Evolutionary conservation across 2,113 vertebrate genomes (phyloP).

Genomic region (Daubentonia madagascariensis): DNA sequence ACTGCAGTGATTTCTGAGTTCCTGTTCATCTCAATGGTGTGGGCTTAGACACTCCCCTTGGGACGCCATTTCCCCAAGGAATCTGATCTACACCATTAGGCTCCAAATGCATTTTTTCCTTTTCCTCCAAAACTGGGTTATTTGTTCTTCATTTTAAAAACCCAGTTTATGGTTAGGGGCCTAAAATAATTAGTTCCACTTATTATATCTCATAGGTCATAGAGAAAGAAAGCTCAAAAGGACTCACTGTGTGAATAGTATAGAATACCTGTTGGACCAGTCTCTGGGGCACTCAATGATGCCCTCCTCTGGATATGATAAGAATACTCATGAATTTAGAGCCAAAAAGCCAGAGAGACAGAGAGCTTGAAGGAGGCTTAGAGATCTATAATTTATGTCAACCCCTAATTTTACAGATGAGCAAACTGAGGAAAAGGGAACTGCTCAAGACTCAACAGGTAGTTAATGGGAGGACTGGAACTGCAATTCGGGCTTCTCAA

Average conservation of each 20-base stretch:
- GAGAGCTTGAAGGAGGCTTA: background rate
- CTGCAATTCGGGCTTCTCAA: background rate
- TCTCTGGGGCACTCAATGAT: background rate
- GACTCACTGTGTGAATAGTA: background rate
- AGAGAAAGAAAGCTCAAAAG: slow-evolving; percentile 3
- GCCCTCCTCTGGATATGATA: background rate
- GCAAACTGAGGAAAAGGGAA: background rate
- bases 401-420: slow-evolving; percentile 33
- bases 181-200: slow-evolving; percentile 24
- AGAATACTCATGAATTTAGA: background rate
- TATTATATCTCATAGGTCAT: background rate
- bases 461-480: background rate
- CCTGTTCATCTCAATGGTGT: background rate
- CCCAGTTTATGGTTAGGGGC: background rate
- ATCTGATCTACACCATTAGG: background rate
- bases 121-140: slow-evolving; percentile 12
- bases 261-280: background rate
- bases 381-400: background rate
- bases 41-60: background rate
- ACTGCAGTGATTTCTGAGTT: slow-evolving; percentile 6
- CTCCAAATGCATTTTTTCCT: background rate
- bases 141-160: slow-evolving; percentile 38
- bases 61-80: background rate
- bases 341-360: background rate
- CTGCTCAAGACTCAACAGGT: background rate